These are phyloP conservation scores for Crambe crambe DNA, from an alignment of 37 sponge, comb jelly and placozoan genomes.

Conservation along the genomic window DNA sequence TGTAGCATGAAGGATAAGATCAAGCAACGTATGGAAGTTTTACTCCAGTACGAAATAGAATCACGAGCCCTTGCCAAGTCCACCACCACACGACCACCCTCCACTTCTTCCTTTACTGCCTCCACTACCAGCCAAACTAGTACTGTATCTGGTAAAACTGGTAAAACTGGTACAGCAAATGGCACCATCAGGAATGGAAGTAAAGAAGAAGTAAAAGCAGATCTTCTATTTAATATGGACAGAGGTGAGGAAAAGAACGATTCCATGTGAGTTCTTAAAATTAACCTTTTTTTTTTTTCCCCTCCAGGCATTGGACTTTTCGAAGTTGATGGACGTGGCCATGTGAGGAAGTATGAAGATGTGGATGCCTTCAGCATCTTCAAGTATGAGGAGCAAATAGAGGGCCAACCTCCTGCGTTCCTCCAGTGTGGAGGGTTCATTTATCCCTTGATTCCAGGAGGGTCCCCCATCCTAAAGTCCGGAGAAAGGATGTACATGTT, in stretches of 20 bases:
- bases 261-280: background rate
- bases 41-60: slow-evolving; percentile 32
- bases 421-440: slow-evolving; percentile 74
- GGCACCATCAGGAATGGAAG: background rate
- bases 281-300: background rate
- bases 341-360: slow-evolving; percentile 62
- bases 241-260: slow-evolving; percentile 8
- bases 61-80: slow-evolving; percentile 2
- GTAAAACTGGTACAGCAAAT: background rate
- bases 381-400: slow-evolving; percentile 24
- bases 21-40: slow-evolving; percentile 56
- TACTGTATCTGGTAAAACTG: background rate
- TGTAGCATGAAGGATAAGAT: slow-evolving; percentile 62
- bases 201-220: slow-evolving; percentile 29
- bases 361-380: slow-evolving; percentile 63
- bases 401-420: slow-evolving; percentile 81
- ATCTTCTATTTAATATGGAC: slow-evolving; percentile 44
- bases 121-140: background rate
- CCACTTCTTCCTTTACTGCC: background rate
- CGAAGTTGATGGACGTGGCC: slow-evolving; percentile 44
- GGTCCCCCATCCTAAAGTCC: slow-evolving; percentile 65
- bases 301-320: slow-evolving; percentile 59
- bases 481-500: slow-evolving; percentile 60
- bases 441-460: slow-evolving; percentile 71
- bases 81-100: background rate